phyloP scores from a whole-genome alignment of 2,797 vertebrate genomes.

The Tamandua tetradactyla region DNA sequence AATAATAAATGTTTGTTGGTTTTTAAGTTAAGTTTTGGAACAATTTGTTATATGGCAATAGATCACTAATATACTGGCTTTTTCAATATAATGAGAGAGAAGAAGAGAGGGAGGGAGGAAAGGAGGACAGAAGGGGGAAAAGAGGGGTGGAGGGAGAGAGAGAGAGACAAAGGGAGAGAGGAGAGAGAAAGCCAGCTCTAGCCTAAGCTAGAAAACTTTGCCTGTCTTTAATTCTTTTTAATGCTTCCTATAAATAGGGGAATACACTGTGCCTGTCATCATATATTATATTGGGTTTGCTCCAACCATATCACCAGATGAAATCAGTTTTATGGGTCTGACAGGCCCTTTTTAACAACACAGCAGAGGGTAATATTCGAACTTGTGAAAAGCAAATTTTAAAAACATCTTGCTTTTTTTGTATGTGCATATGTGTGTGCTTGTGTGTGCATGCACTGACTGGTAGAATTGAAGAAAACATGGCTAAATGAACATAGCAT shows the following conservation, averaged over 20 bases:
- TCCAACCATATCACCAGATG: neutral
- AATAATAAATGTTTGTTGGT: neutral
- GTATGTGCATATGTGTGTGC: neutral
- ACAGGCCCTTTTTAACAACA: slow-evolving; percentile 6
- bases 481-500: slow-evolving; percentile 7
- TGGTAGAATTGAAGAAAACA: neutral
- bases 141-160: no score
- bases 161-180: no score
- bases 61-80: neutral
- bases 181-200: neutral
- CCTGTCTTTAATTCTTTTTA: neutral
- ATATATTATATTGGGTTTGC: neutral
- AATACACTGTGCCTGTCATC: neutral
- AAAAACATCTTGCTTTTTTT: neutral
- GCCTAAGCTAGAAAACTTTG: neutral
- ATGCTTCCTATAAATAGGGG: neutral
- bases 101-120: neutral
- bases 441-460: neutral
- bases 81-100: neutral
- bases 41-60: neutral
- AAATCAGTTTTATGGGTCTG: neutral
- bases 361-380: neutral
- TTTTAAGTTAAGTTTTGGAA: neutral
- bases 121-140: neutral
- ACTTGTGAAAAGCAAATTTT: neutral